Conservation (phyloP, 2,888 invertebrate genomes). For the Troilus luridus region DNA sequence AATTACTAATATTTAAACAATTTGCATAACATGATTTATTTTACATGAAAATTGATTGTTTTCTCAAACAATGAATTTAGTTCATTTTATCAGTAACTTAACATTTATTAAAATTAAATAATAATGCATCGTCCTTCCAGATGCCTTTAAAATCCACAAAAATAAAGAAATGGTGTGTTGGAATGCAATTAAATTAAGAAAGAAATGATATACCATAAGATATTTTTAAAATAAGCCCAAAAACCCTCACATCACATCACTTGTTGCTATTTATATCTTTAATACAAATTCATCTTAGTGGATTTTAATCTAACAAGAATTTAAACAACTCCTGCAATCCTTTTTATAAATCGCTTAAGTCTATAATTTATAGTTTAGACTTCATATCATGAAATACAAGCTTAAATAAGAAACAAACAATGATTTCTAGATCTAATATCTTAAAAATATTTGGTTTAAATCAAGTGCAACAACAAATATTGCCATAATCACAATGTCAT, state of each 20-base stretch:
- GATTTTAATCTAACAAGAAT: background rate
- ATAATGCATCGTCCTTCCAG: background rate
- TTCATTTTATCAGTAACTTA: background rate
- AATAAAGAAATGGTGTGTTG: background rate
- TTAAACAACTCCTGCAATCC: background rate
- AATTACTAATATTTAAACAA: background rate
- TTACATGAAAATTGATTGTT: background rate
- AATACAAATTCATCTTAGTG: background rate
- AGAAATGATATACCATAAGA: background rate
- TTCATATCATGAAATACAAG: background rate
- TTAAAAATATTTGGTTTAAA: slow-evolving; percentile 1
- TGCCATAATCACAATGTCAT: slow-evolving; percentile 1
- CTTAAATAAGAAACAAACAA: background rate
- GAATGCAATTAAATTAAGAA: background rate
- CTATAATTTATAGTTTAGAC: background rate
- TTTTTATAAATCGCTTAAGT: background rate
- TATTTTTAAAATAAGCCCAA: background rate
- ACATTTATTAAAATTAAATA: background rate
- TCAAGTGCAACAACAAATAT: background rate
- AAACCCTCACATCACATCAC: background rate
- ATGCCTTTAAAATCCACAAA: background rate
- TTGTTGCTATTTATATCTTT: too few relatives aligned
- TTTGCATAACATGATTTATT: background rate
- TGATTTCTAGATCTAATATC: background rate
- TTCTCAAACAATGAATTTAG: background rate